Evolutionary conservation across 2,113 vertebrate species (phyloP).

Genomic region (Psettodes erumei): DNA sequence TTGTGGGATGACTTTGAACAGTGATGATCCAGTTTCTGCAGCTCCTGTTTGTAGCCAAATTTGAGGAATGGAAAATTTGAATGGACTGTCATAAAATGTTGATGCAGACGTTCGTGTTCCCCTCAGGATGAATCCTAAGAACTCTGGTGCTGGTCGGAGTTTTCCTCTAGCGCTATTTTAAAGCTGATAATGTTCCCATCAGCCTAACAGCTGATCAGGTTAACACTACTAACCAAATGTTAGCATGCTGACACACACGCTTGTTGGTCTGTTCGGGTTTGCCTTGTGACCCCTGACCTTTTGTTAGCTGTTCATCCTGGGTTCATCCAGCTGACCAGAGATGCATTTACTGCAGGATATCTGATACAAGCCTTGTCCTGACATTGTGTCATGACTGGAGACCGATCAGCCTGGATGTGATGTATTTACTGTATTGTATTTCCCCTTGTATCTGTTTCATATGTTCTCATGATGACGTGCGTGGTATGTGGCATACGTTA

Average conservation of each 20-base stretch:
- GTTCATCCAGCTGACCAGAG: background rate
- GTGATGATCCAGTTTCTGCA: background rate
- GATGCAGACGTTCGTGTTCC: no score
- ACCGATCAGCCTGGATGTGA: background rate
- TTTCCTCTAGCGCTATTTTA: background rate
- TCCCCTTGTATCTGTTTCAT: conserved; percentile 29
- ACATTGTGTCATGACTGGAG: background rate
- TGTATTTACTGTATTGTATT: background rate
- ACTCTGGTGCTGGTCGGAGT: background rate
- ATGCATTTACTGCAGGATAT: background rate
- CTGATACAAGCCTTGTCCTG: background rate
- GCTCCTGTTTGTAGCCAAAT: background rate
- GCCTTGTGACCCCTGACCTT: background rate
- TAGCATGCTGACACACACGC: background rate
- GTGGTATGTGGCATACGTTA: conserved; percentile 30
- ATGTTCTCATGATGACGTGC: conserved; percentile 26
- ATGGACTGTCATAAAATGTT: no score
- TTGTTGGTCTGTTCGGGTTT: background rate
- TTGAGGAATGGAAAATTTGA: background rate
- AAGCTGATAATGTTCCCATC: no score
- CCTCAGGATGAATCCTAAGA: background rate
- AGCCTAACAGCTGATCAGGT: no score
- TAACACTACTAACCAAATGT: background rate
- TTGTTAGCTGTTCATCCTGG: background rate
- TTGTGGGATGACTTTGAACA: background rate